Base-by-base conservation (phyloP, 2,797 vertebrate genomes). In the Esox lucius region DNA sequence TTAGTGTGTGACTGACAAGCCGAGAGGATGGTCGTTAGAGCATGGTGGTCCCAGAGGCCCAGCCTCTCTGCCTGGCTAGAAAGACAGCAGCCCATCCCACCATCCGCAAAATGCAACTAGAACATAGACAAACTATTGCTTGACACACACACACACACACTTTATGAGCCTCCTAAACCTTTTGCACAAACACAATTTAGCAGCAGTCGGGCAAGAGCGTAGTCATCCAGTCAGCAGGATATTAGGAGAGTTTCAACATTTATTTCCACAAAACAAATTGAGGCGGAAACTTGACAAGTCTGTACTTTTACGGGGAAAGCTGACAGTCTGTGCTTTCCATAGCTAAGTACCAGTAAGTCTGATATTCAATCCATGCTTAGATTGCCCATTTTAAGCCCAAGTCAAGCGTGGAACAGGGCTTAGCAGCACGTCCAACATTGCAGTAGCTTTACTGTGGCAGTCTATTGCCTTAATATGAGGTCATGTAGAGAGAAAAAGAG, bases 1-100 rank as follows among this genome's bases (percentile, higher is more conserved):
- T 69, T 33, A 42, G 65, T 56, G 13, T 61, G 65, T 86, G 77
- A 87, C 85, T 83, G 78, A 79, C 76, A 80, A 33, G 68, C 66
- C 83, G 89, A 87, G 85, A 83, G 87, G 85, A 79, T 87, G 81
- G 51, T 76, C 82, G 85, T 76, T 84, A 85, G 86, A 88, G 83
- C 80, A n/a, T 80, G 78, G 77, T 74, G 76, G 76, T 89, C 73
- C 71, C 81, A 83, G 81, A 72, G 71, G 56, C 51, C 31, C 31
- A 31, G 67, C 59, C 35, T 75, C 74, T 70, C 26, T 81, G 79
- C 75, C 71, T 81, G 75, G n/a, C 49, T 68, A 42, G 64, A 49
- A 7, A 68, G 9, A 42, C 65, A 68, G 28, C 49, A 48, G 56
- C 73, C 39, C 56, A 67, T 28, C 33, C 61, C 62, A 79, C 53